Conservation (phyloP, 2,113 vertebrate species). For the Otolemur garnettii region DNA sequence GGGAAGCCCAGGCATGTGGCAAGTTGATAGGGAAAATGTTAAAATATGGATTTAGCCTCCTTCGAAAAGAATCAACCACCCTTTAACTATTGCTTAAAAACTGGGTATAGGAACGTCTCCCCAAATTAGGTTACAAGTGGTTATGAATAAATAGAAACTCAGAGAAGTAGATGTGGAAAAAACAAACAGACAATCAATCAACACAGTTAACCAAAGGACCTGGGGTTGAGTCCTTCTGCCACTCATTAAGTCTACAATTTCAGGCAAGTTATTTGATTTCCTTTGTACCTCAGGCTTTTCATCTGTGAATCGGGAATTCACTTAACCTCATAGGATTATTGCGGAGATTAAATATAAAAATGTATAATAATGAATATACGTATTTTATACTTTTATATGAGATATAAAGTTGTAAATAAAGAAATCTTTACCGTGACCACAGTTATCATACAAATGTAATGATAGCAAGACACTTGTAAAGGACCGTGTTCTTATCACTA, state of each 20-base stretch:
- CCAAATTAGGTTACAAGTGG: neutral
- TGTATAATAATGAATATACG: neutral
- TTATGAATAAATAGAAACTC: neutral
- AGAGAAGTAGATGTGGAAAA: neutral
- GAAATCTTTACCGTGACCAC: neutral
- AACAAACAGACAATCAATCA: neutral
- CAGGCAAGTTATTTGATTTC: constrained; percentile 28
- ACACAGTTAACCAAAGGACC: neutral
- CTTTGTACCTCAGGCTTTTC: neutral
- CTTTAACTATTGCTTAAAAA: neutral
- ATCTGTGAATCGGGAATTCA: neutral
- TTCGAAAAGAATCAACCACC: neutral
- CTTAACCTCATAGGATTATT: neutral
- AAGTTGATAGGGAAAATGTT: neutral
- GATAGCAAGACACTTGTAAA: constrained; percentile 40
- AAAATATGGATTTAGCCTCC: neutral
- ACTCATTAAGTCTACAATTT: neutral
- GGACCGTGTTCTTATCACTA: neutral
- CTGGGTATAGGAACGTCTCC: neutral
- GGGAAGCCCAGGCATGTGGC: too few species aligned
- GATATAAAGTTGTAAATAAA: constrained; percentile 37
- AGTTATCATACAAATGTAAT: neutral
- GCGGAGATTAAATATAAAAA: neutral
- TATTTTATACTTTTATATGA: constrained; percentile 29
- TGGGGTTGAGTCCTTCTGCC: neutral